These are phyloP conservation scores for Lepisosteus osseus DNA, from an alignment of 2,113 vertebrate genomes.

Conservation along the genomic window DNA sequence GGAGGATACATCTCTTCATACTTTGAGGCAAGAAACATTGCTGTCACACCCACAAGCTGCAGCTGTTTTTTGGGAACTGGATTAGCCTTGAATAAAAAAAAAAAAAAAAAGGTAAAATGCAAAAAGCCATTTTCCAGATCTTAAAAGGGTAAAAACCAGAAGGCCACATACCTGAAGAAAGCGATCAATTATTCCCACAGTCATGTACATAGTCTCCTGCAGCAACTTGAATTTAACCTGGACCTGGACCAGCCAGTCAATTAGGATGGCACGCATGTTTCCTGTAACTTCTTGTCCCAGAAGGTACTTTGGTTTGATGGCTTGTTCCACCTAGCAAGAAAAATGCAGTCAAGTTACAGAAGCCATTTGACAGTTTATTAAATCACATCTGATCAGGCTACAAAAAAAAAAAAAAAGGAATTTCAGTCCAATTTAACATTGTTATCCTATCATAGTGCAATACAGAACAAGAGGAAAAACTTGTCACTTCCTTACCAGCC, in stretches of 20 bases:
- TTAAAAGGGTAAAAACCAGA: neutral
- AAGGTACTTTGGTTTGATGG: slow-evolving; percentile 68
- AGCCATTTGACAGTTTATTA: neutral
- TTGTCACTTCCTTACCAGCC: neutral
- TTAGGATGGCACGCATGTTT: slow-evolving; percentile 76
- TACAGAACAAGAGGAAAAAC: neutral
- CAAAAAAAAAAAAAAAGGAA: neutral
- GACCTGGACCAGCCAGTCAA: slow-evolving; percentile 88
- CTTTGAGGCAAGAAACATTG: slow-evolving; percentile 85
- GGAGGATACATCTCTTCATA: slow-evolving; percentile 78
- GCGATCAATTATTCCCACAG: slow-evolving; percentile 74
- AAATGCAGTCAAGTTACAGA: neutral
- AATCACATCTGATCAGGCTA: too few relatives aligned
- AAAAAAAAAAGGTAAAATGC: too few relatives aligned
- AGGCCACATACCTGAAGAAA: slow-evolving; percentile 75
- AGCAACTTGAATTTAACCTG: slow-evolving; percentile 73
- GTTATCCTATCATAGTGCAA: neutral
- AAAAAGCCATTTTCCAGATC: neutral
- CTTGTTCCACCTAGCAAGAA: slow-evolving; percentile 57
- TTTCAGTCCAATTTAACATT: too few relatives aligned
- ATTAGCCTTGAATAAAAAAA: slow-evolving; percentile 53
- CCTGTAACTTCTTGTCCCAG: slow-evolving; percentile 69
- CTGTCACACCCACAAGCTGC: slow-evolving; percentile 78
- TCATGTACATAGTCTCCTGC: slow-evolving; percentile 85
- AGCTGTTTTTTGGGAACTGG: slow-evolving; percentile 71